phyloP scores from a whole-genome alignment of 2,888 invertebrate genomes.

The Gonocerus acuteangulatus region DNA sequence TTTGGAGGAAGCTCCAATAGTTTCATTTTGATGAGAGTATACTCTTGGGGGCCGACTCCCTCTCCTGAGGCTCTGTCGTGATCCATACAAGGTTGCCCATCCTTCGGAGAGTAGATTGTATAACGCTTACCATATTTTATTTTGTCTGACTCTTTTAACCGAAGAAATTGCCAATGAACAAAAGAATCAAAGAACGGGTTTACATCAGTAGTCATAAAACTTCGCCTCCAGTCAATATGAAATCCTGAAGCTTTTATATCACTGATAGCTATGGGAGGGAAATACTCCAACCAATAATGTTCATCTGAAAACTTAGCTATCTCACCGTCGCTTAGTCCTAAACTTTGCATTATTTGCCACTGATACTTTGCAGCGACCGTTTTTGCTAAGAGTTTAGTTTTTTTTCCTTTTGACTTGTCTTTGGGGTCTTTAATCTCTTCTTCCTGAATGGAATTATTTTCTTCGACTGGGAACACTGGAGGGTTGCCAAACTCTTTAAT shows the following conservation, averaged over 20 bases:
- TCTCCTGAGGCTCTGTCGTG: conserved; percentile 94
- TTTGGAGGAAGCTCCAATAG: conserved; percentile 48
- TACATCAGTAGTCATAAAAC: conserved; percentile 96
- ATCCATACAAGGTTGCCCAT: conserved; percentile 99
- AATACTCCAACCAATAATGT: conserved; percentile 90
- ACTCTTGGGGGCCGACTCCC: conserved; percentile 97
- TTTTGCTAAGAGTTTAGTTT: conserved; percentile 93
- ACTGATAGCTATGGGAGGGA: conserved; percentile 79
- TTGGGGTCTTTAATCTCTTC: conserved; percentile 52
- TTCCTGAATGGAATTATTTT: conserved; percentile 40
- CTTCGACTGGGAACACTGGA: conserved; percentile 68
- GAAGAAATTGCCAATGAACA: conserved; percentile 90
- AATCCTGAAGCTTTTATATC: conserved; percentile 86
- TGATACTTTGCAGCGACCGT: conserved; percentile 83
- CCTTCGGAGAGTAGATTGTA: conserved; percentile 91
- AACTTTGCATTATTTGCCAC: conserved; percentile 96
- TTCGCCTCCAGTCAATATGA: conserved; percentile 94
- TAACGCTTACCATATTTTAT: conserved; percentile 95
- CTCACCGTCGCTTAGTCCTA: conserved; percentile 85
- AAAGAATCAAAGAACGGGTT: conserved; percentile 98
- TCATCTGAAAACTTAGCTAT: conserved; percentile 87
- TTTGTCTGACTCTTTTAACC: conserved; percentile 76
- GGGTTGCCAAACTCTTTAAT: conserved; percentile 87
- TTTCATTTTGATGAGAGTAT: conserved; percentile 91
- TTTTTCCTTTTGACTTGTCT: conserved; percentile 88